Conservation (phyloP, 1,140 invertebrate species). For the Amyelois transitella region DNA sequence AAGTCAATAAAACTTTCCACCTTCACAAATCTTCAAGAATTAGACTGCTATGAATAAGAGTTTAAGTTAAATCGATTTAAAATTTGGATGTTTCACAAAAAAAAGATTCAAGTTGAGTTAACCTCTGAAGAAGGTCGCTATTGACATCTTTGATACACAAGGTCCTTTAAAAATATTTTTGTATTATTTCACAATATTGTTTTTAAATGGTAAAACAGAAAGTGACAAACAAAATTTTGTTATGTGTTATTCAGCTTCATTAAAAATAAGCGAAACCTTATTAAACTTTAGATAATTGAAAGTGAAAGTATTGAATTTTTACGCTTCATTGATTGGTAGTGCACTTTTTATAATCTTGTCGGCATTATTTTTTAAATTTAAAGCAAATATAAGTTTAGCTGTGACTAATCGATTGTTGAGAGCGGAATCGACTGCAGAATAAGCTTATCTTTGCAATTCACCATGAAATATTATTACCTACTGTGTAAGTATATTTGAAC, state of each 20-base stretch:
- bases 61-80: background rate
- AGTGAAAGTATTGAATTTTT: slow-evolving; percentile 15
- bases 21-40: background rate
- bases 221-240: too few species aligned
- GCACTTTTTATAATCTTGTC: background rate
- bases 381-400: slow-evolving; percentile 21
- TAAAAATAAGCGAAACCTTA: background rate
- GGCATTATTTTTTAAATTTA: background rate
- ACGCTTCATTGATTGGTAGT: background rate
- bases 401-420: slow-evolving; percentile 19
- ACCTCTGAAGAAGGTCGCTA: background rate
- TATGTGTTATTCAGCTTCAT: too few species aligned
- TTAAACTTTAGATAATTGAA: slow-evolving; percentile 1
- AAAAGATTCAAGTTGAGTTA: background rate
- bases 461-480: too few species aligned
- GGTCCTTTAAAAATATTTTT: background rate
- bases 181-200: background rate
- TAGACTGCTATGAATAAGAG: background rate
- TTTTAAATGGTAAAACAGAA: too few species aligned
- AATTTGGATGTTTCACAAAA: too few species aligned
- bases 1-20: slow-evolving; percentile 2
- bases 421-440: slow-evolving; percentile 3
- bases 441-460: background rate
- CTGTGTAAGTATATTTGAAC: too few species aligned
- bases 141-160: background rate